Conservation (phyloP, 2,113 vertebrate genomes). For the Elachura formosa region DNA sequence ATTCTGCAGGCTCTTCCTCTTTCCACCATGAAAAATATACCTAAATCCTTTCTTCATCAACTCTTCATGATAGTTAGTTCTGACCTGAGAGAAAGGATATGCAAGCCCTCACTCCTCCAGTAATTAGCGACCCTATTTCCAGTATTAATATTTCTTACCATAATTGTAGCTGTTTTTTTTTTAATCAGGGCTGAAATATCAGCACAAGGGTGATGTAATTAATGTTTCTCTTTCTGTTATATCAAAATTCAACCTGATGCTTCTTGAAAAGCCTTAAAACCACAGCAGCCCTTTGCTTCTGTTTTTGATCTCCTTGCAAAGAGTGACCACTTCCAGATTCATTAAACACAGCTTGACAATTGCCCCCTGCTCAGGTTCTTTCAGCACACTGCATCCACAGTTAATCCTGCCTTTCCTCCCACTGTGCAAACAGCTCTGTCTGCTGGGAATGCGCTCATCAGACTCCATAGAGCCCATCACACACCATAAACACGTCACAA, state of each 20-base stretch:
- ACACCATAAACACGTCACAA: not conserved
- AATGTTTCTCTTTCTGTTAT: not conserved
- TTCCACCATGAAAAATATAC: not conserved
- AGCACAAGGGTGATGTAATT: not conserved
- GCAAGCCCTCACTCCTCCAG: not conserved
- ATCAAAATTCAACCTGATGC: not conserved
- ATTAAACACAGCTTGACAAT: not conserved
- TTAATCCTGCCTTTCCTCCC: not conserved
- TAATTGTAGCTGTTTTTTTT: not conserved
- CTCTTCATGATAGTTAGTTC: not conserved
- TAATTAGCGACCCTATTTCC: not conserved
- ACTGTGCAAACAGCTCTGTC: not conserved
- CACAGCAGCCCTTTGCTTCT: not conserved
- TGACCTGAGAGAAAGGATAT: not conserved
- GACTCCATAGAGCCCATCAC: not conserved
- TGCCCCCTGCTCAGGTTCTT: not conserved
- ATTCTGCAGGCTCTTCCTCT: not conserved
- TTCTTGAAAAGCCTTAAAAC: not conserved
- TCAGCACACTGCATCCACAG: not conserved
- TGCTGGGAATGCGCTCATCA: not conserved
- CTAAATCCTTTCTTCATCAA: not conserved
- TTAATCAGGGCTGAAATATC: not conserved
- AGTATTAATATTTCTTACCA: not conserved
- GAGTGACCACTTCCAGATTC: not conserved
- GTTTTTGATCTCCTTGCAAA: not conserved